Evolutionary conservation across 2,888 invertebrate genomes (phyloP).

Genomic region (Agriopis marginaria): DNA sequence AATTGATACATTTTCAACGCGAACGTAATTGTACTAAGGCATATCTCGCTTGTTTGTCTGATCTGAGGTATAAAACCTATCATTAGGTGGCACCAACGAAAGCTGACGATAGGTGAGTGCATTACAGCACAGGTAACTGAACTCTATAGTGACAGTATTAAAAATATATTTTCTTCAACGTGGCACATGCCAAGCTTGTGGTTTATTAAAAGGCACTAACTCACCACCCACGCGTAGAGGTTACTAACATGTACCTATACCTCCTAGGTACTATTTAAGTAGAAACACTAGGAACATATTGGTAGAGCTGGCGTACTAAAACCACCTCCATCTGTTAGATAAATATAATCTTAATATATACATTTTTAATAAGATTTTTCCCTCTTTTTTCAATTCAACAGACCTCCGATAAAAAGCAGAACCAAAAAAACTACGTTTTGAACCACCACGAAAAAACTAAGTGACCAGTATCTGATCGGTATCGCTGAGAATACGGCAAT

Average conservation of each 20-base stretch:
- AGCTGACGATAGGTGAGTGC: background rate
- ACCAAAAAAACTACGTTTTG: too few relatives aligned
- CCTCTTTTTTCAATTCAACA: too few relatives aligned
- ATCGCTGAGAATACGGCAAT: too few relatives aligned
- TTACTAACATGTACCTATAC: slow-evolving; percentile 3
- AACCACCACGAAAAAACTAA: too few relatives aligned
- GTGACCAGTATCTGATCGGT: too few relatives aligned
- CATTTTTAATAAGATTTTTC: too few relatives aligned
- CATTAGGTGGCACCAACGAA: background rate
- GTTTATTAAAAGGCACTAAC: slow-evolving; percentile 53
- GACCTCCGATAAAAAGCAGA: too few relatives aligned
- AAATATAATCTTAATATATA: too few relatives aligned
- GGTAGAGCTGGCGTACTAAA: background rate
- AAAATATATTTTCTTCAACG: slow-evolving; percentile 48
- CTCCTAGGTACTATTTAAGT: slow-evolving; percentile 1
- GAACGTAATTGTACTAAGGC: too few relatives aligned
- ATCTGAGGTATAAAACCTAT: background rate
- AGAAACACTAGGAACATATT: background rate
- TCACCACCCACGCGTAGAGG: slow-evolving; percentile 36
- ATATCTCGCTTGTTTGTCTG: too few relatives aligned
- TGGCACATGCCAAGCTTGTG: slow-evolving; percentile 44
- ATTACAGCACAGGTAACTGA: slow-evolving; percentile 37
- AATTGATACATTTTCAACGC: too few relatives aligned
- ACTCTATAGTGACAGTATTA: slow-evolving; percentile 44
- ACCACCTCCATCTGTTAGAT: too few relatives aligned